Evolutionary conservation across 2,113 vertebrate species (phyloP).

Genomic region (Rhabdomys dilectus): DNA sequence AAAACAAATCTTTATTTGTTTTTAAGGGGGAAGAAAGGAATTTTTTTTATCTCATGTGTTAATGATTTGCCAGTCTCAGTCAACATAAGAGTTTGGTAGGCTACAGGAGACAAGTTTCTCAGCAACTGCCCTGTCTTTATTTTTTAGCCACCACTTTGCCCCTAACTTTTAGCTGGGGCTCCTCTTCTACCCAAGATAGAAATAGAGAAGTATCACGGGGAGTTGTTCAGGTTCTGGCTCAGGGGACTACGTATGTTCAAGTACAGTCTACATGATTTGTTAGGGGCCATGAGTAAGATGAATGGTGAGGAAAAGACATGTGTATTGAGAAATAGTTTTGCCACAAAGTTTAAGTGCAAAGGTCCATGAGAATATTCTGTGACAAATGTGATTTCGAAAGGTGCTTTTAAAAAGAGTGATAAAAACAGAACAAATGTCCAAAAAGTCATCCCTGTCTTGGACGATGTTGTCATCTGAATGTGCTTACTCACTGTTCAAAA

Average conservation of each 20-base stretch:
- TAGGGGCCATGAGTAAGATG: neutral
- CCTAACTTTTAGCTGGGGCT: neutral
- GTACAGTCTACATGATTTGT: neutral
- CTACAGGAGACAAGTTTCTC: neutral
- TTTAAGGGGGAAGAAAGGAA: neutral
- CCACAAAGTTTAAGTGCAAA: neutral
- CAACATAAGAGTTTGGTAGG: neutral
- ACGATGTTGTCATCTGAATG: neutral
- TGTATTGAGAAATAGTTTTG: slow-evolving; percentile 8
- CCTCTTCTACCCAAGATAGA: neutral
- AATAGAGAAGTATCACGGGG: neutral
- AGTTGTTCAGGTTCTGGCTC: neutral
- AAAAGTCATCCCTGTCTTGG: neutral
- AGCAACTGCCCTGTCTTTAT: neutral
- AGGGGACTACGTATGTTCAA: neutral
- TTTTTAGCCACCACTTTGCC: neutral
- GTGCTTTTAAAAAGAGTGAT: neutral
- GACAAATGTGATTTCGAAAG: slow-evolving; percentile 57
- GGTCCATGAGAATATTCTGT: neutral
- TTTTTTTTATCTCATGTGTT: neutral
- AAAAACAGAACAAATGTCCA: neutral
- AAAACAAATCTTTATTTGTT: no score
- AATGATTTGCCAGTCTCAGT: neutral
- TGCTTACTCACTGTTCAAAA: neutral
- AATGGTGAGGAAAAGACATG: slow-evolving; percentile 36